These are phyloP conservation scores for Bovichtus variegatus DNA, from an alignment of 2,797 vertebrate species.

Conservation along the genomic window DNA sequence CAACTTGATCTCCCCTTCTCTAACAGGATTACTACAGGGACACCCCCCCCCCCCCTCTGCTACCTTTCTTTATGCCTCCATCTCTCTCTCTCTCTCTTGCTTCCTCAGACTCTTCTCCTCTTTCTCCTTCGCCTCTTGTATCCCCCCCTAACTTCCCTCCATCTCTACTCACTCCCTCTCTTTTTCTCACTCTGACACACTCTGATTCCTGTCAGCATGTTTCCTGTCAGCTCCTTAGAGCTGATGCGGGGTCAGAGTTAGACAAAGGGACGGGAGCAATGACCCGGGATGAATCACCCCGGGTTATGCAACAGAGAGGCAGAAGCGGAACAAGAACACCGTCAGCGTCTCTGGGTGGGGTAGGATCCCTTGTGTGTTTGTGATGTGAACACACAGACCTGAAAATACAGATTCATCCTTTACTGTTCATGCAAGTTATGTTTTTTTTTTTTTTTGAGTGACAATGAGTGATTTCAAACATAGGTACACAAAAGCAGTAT, in stretches of 20 bases:
- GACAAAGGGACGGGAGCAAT: constrained; percentile 24
- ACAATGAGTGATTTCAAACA: too few species aligned
- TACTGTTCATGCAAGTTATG: background rate
- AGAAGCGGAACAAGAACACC: background rate
- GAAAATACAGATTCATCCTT: background rate
- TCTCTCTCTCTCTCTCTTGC: constrained; percentile 34
- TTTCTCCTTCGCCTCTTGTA: constrained; percentile 5
- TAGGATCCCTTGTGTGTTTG: background rate
- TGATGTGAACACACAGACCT: background rate
- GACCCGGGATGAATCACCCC: constrained; percentile 33
- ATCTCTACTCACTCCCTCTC: background rate
- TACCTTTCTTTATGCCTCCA: constrained; percentile 14
- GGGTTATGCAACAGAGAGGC: constrained; percentile 29
- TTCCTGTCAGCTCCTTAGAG: constrained; percentile 50
- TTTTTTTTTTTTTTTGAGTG: too few species aligned
- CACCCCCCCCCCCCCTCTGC: constrained; percentile 18
- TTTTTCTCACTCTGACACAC: constrained; percentile 42
- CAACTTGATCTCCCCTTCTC: constrained; percentile 41
- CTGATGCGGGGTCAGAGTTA: constrained; percentile 45
- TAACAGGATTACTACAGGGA: constrained; percentile 65
- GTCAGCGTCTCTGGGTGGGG: background rate
- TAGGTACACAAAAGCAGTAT: too few species aligned
- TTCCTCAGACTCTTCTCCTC: constrained; percentile 11
- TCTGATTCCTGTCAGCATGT: constrained; percentile 58
- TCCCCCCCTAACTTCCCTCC: too few species aligned